phyloP scores from a whole-genome alignment of 2,113 vertebrate genomes.

The Leptosomus discolor region DNA sequence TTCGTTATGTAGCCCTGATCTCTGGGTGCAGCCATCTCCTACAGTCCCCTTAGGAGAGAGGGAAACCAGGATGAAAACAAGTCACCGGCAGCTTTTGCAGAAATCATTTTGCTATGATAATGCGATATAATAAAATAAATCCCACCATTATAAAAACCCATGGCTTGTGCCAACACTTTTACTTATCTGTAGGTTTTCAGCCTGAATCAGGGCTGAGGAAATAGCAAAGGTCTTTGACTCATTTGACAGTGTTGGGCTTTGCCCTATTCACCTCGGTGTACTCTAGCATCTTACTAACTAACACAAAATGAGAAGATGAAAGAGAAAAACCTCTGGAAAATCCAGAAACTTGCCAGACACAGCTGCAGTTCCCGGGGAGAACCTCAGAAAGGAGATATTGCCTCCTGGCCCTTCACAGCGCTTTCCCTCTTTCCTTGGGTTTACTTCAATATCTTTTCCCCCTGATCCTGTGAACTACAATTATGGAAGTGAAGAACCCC shows the following conservation, averaged over 20 bases:
- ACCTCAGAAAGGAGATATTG: not conserved
- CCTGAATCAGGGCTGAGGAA: not conserved
- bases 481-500: not conserved
- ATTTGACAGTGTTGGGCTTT: rapidly evolving
- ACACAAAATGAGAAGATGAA: not conserved
- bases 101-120: not conserved
- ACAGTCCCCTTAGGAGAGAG: not conserved
- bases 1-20: not conserved
- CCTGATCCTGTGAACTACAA: not conserved
- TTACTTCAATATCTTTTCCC: not conserved
- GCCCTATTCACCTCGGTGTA: rapidly evolving
- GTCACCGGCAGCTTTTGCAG: not conserved
- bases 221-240: not conserved
- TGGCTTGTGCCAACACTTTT: not conserved
- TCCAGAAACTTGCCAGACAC: not conserved
- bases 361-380: not conserved
- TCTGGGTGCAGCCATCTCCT: not conserved
- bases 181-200: not conserved
- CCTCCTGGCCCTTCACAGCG: not conserved
- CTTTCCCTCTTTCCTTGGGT: not conserved
- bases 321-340: not conserved
- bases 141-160: not conserved
- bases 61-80: not conserved
- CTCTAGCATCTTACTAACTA: not conserved
- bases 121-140: not conserved